Base-by-base conservation (phyloP, 2,888 invertebrate species). In the Amphipyra berbera region DNA sequence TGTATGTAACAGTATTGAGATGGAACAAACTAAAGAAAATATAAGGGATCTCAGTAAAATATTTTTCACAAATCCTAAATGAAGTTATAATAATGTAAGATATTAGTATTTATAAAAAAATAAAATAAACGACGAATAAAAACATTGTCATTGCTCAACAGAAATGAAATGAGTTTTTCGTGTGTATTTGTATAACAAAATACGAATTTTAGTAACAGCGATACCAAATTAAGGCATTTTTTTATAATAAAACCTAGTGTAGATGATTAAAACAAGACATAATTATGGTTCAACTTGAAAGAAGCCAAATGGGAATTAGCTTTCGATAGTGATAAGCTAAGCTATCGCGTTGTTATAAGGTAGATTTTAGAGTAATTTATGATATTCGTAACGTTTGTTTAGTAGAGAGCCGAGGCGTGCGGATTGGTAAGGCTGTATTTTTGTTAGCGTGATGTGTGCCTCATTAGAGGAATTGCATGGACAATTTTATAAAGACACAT, bases 261-360 rank as follows among this genome's bases (percentile, higher is more conserved):
- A 88, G 82, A 82, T 83, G 84, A 86, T 85, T 85, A 84, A 82
- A 76, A 88, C 94, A 94, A 94, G 94, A 93, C 94, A 93, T 94
- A 92, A 93, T 87, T 90, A 87, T 89, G 87, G 94, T 95, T 95
- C 95, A 94, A 95, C 95, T 95, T 94, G 90, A 94, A 94, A 94
- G 95, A 95, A 95, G 95, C 95, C 95, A 95, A 95, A 95, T 92
- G 85, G 90, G 85, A 88, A 88, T 86, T 91, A 93, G 93, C 90
- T 93, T 92, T 93, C 84, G 76, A 81, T 88, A 90, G 82, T 61
- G 52, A 61, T 67, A 78, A 73, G 70, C 70, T 64, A 75, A 73
- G 68, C 70, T 82, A 80, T 79, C 58, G 70, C 71, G 71, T 88
- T 83, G 78, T 81, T 82, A 78, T 71, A 76, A 69, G 66, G 40